Evolutionary conservation across 2,113 vertebrate species (phyloP).

Genomic region (Eira barbara): DNA sequence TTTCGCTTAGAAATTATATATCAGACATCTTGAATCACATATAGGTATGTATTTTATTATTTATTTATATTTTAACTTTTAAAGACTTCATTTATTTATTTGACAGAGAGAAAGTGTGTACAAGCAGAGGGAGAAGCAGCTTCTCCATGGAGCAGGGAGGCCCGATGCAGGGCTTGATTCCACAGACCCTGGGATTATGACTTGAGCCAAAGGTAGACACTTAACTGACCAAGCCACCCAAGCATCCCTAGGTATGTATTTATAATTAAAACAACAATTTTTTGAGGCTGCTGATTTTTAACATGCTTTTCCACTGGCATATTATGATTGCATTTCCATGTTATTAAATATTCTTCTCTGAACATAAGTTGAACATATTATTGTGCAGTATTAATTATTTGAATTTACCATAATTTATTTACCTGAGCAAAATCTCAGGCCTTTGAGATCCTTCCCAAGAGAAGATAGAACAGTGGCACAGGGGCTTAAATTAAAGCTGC

Average conservation of each 20-base stretch:
- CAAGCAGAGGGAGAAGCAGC: too few relatives aligned
- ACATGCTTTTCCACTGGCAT: background rate
- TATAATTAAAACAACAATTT: background rate
- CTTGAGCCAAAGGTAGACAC: too few relatives aligned
- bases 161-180: too few relatives aligned
- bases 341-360: background rate
- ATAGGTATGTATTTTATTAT: background rate
- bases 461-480: background rate
- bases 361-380: background rate
- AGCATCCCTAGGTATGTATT: background rate
- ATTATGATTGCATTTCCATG: background rate
- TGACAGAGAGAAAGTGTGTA: too few relatives aligned
- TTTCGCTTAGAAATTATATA: constrained; percentile 2
- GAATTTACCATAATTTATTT: background rate
- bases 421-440: background rate
- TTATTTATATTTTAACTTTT: too few relatives aligned
- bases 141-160: too few relatives aligned
- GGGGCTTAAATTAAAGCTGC: background rate
- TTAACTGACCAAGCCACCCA: too few relatives aligned
- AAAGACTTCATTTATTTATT: too few relatives aligned
- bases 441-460: background rate
- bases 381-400: background rate
- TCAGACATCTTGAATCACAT: background rate
- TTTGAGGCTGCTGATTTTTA: background rate
- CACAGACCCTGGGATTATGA: too few relatives aligned